Base-by-base conservation (phyloP, 2,888 invertebrate genomes). In the Lithophane semibrunnea region DNA sequence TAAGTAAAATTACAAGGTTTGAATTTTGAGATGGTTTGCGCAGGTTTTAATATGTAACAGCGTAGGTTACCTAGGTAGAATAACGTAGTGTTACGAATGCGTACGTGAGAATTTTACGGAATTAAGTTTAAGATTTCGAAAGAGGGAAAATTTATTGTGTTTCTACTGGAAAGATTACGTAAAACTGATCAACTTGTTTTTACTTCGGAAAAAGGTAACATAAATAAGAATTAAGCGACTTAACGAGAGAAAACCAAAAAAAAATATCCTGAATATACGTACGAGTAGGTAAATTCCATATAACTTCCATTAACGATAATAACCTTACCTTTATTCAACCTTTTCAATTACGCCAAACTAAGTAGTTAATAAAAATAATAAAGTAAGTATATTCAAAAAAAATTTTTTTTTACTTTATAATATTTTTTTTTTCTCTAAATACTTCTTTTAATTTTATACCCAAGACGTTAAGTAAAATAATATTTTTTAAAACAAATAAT, bases 1-100 rank as follows among this genome's bases (percentile, higher is more conserved):
- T 65, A 76, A 72, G 73, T 76, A 88, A 83, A 79, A 63, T 78
- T 80, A 79, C 82, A 86, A 86, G 88, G 74, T 68, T 78, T 65
- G 86, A 82, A 86, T 83, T 49, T 85, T 69, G 58, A 72, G 60
- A 54, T 68, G 65, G 42, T 63, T 65, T 60, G 21, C 18, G 42
- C 24, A 76, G 18, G 54, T 65, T 77, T 85, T 78, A 78, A 60
- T 85, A 77, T 78, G 78, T 74, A 85, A 75, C 29, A 77, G 82
- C 54, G 72, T 85, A 64, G 74, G 78, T 16, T 68, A 71, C 71
- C 73, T 82, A 77, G 65, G n/a, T 9, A 52, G 74, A 65, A 58
- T 65, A 79, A 29, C n/a, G 29, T 73, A 70, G 49, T 75, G 69
- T 66, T 72, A 67, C n/a, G n/a, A 2, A 29, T 68, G 70, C 18